Evolutionary conservation across 2,888 invertebrate species (phyloP).

Genomic region (Ectemnius continuus): DNA sequence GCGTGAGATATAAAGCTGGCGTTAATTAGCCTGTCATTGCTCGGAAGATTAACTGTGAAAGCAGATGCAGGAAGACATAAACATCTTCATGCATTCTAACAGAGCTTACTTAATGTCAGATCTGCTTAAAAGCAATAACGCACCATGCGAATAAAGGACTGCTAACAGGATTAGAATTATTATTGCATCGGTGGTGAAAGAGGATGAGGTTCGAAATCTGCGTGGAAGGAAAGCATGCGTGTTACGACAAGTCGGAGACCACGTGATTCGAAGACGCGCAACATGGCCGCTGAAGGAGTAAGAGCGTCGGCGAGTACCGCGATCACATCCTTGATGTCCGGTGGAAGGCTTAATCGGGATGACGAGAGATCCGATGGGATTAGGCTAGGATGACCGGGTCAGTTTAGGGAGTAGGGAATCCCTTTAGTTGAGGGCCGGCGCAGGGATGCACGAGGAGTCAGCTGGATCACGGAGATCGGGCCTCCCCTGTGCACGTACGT

Average conservation of each 20-base stretch:
- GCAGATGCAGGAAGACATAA: no score
- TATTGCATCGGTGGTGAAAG: no score
- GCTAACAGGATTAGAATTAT: no score
- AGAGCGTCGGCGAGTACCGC: conserved; percentile 43
- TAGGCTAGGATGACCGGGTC: neutral
- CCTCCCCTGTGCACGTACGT: conserved; percentile 16
- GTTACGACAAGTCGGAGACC: conserved; percentile 15
- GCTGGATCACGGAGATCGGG: conserved; percentile 3
- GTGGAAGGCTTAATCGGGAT: neutral
- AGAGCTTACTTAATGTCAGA: no score
- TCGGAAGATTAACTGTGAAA: neutral
- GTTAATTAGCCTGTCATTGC: no score
- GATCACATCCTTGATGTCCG: conserved; percentile 16
- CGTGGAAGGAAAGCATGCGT: conserved; percentile 45
- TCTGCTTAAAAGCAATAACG: no score
- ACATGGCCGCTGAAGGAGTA: conserved; percentile 58
- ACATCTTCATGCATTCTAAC: no score
- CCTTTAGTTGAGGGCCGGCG: neutral
- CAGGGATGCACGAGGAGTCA: conserved; percentile 22
- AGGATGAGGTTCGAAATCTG: no score
- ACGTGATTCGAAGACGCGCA: conserved; percentile 52
- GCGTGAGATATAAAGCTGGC: no score
- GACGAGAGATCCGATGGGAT: neutral
- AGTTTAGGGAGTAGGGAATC: neutral
- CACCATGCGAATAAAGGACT: no score